Percentiles rank a stretch among this genome's conserved stretches.
Evolutionary conservation across 2,113 vertebrate species (phyloP).

Genomic region (Pogona vitticeps): DNA sequence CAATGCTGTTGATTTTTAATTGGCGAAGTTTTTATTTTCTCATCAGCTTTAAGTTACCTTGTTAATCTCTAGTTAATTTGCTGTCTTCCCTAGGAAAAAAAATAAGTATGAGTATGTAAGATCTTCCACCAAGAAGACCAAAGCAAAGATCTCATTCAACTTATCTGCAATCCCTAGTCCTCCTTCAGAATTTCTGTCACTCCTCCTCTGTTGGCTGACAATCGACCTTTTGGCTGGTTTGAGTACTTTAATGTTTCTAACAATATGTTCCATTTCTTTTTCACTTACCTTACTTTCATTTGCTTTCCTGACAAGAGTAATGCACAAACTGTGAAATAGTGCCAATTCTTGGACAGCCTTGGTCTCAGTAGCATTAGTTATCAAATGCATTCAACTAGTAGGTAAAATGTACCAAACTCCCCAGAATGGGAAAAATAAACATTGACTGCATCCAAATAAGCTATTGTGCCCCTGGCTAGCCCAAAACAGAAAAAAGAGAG

Average conservation of each 20-base stretch:
- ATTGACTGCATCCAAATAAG: background rate
- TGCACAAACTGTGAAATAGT: background rate
- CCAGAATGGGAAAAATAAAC: background rate
- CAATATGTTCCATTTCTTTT: background rate
- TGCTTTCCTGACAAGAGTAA: background rate
- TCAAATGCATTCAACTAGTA: background rate
- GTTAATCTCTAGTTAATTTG: background rate
- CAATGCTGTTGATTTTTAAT: too few species aligned
- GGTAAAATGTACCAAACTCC: background rate
- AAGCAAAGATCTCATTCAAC: background rate
- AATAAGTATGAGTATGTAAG: background rate
- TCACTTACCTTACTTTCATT: background rate
- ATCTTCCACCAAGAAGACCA: background rate
- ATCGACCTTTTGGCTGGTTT: background rate
- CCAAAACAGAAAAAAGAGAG: background rate
- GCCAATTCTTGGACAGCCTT: background rate
- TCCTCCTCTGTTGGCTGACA: background rate
- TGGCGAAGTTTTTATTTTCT: background rate
- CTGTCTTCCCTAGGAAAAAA: background rate
- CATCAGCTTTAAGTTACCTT: background rate
- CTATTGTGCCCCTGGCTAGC: background rate
- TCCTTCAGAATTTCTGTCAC: background rate
- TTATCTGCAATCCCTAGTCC: background rate
- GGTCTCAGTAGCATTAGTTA: background rate
- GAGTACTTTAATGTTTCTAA: background rate